Percentiles rank a stretch among this genome's conserved stretches.
phyloP scores from a whole-genome alignment of 2,113 vertebrate genomes.

The Acinonyx jubatus region DNA sequence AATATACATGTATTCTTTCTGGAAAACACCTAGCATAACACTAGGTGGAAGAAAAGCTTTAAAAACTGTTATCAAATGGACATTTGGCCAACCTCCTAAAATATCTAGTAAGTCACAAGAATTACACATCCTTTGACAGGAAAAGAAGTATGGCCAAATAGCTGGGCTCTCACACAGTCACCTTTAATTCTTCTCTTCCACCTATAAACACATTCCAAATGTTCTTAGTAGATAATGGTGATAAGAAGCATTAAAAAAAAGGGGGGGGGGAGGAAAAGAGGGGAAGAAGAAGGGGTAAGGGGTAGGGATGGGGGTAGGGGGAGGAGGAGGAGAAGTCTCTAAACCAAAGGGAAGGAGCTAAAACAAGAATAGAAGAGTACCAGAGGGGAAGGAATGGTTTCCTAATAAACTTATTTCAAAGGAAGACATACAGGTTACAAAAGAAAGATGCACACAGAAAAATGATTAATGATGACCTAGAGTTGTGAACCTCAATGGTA shows the following conservation, averaged over 20 bases:
- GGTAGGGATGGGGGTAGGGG: too few species aligned
- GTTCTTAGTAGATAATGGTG: background rate
- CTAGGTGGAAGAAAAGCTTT: slow-evolving; percentile 34
- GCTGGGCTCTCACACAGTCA: background rate
- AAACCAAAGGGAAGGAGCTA: slow-evolving; percentile 18
- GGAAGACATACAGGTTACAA: background rate
- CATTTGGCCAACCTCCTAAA: background rate
- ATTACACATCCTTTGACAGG: background rate
- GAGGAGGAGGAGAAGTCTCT: background rate
- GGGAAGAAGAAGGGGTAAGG: too few species aligned
- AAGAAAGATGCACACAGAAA: slow-evolving; percentile 24
- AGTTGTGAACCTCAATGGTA: background rate
- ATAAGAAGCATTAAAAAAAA: background rate
- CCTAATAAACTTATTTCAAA: slow-evolving; percentile 22
- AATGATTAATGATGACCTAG: slow-evolving; percentile 13
- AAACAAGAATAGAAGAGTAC: background rate
- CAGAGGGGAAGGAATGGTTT: background rate
- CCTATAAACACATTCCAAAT: background rate
- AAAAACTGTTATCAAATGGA: slow-evolving; percentile 40
- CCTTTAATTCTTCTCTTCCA: slow-evolving; percentile 41
- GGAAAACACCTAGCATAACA: background rate
- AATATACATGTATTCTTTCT: background rate
- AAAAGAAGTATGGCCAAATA: background rate
- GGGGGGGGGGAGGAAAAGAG: too few species aligned
- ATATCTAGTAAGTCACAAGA: slow-evolving; percentile 46